phyloP scores from a whole-genome alignment of 2,113 vertebrate genomes.

The Cyphomyrus plagiostoma region DNA sequence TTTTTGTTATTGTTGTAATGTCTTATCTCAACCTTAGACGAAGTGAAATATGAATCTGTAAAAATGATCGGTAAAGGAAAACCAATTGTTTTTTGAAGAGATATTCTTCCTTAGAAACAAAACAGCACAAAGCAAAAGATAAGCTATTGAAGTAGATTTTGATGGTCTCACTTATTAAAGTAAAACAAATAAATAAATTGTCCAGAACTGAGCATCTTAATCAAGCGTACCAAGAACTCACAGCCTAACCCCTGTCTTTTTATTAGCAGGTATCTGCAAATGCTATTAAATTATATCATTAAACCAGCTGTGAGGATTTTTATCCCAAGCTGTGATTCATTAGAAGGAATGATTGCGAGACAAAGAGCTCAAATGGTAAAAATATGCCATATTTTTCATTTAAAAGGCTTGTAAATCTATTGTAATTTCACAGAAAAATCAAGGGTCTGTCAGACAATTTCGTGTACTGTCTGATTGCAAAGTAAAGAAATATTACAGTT shows the following conservation, averaged over 20 bases:
- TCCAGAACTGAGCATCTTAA: not conserved
- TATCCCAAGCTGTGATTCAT: conserved; percentile 20
- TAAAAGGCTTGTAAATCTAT: not conserved
- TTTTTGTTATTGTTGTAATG: not conserved
- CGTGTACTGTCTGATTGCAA: not conserved
- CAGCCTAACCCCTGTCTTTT: not conserved
- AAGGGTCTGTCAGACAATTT: not conserved
- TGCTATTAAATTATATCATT: conserved; percentile 14
- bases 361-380: not conserved
- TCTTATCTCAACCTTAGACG: not conserved
- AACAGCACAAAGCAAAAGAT: not conserved
- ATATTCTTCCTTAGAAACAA: not conserved
- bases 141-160: not conserved
- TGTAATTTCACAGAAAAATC: not conserved
- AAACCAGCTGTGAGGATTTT: not conserved
- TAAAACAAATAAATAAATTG: not conserved
- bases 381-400: conserved; percentile 5
- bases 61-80: not conserved
- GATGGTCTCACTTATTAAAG: not conserved
- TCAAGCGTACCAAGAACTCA: not conserved
- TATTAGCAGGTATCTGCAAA: conserved; percentile 8
- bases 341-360: conserved; percentile 1
- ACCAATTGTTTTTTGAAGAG: not conserved
- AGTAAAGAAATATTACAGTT: not conserved
- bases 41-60: not conserved